Percentiles rank a stretch among this genome's conserved stretches.
Evolutionary conservation across 2,888 invertebrate species (phyloP).

Genomic region (Napeogenes inachia): DNA sequence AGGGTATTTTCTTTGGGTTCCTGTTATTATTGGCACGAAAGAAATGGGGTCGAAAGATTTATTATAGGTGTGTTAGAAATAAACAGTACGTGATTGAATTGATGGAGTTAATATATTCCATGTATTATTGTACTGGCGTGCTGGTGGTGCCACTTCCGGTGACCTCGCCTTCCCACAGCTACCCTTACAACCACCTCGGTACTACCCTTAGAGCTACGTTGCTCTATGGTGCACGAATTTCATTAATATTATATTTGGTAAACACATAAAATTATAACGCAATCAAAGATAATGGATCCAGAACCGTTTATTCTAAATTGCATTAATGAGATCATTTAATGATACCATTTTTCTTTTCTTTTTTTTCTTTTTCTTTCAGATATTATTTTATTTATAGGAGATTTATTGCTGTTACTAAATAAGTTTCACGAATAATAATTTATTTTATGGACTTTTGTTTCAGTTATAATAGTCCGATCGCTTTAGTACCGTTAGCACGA

Average conservation of each 20-base stretch:
- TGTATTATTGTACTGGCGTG: slow-evolving; percentile 59
- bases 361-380: not conserved
- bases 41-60: slow-evolving; percentile 18
- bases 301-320: too few species aligned
- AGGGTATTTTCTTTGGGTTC: slow-evolving; percentile 41
- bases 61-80: slow-evolving; percentile 17
- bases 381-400: too few species aligned
- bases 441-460: too few species aligned
- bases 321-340: too few species aligned
- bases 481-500: too few species aligned
- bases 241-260: slow-evolving; percentile 12
- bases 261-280: not conserved
- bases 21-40: slow-evolving; percentile 41
- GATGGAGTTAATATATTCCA: slow-evolving; percentile 42
- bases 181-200: slow-evolving; percentile 25
- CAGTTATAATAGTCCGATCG: too few species aligned
- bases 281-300: too few species aligned
- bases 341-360: too few species aligned
- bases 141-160: slow-evolving; percentile 48
- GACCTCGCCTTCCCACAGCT: slow-evolving; percentile 46
- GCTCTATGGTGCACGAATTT: slow-evolving; percentile 13
- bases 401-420: too few species aligned
- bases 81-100: slow-evolving; percentile 44
- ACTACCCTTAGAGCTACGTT: slow-evolving; percentile 8
- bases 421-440: too few species aligned